phyloP scores from a whole-genome alignment of 1,140 invertebrate genomes.

The Procambarus virginalis region DNA sequence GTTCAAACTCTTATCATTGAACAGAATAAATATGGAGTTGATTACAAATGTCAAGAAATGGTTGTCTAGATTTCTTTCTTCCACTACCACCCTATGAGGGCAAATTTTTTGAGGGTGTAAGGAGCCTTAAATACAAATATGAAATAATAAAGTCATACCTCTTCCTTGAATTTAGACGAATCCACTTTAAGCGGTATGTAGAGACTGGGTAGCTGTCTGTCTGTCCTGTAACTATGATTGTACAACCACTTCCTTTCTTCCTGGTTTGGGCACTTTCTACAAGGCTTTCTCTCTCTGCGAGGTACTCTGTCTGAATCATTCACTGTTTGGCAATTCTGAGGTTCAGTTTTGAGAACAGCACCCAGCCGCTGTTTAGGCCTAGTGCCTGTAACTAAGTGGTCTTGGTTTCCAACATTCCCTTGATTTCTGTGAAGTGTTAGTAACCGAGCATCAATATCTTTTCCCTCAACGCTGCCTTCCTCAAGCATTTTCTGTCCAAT shows the following conservation, averaged over 20 bases:
- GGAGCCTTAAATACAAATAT: too few relatives aligned
- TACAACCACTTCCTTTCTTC: slow-evolving; percentile 36
- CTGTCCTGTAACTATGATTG: slow-evolving; percentile 24
- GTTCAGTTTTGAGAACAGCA: background rate
- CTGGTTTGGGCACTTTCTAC: background rate
- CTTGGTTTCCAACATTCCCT: background rate
- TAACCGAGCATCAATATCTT: background rate
- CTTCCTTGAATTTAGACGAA: slow-evolving; percentile 39
- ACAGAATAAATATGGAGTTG: too few relatives aligned
- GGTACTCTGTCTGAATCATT: background rate
- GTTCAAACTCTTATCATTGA: too few relatives aligned
- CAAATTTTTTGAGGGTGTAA: too few relatives aligned
- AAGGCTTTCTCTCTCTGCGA: background rate
- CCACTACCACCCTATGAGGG: too few relatives aligned
- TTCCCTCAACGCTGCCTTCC: slow-evolving; percentile 10
- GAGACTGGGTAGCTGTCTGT: slow-evolving; percentile 32
- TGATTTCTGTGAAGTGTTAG: background rate
- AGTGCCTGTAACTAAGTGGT: slow-evolving; percentile 8
- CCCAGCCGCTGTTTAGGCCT: slow-evolving; percentile 25
- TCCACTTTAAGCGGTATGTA: slow-evolving; percentile 55
- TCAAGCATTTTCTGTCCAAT: slow-evolving; percentile 50
- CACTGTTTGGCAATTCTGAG: slow-evolving; percentile 8
- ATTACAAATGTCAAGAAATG: too few relatives aligned
- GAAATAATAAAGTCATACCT: slow-evolving; percentile 2
- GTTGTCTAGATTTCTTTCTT: too few relatives aligned